Percentiles rank a stretch among this genome's conserved stretches.
phyloP scores from a whole-genome alignment of 2,113 vertebrate genomes.

The Coryphaenoides rupestris region DNA sequence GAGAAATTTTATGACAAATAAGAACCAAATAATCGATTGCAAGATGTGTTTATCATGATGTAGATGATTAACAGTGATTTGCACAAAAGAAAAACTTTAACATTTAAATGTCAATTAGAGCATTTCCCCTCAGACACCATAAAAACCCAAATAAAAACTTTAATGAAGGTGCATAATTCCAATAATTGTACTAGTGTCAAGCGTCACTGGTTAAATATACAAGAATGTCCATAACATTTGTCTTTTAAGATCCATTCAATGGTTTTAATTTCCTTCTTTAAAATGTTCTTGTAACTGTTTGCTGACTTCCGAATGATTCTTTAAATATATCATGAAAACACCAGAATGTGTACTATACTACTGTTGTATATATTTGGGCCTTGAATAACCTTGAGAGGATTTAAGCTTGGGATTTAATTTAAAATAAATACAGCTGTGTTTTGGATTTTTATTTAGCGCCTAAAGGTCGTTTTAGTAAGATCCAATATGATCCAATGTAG shows the following conservation, averaged over 20 bases:
- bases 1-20: no score
- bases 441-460: no score
- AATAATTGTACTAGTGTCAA: background rate
- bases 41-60: no score
- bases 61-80: no score
- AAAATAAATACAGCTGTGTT: no score
- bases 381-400: no score
- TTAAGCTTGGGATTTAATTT: no score
- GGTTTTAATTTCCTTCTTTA: slow-evolving; percentile 15
- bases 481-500: no score
- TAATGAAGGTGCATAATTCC: background rate
- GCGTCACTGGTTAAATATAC: background rate
- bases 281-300: slow-evolving; percentile 3
- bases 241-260: slow-evolving; percentile 5
- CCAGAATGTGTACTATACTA: no score
- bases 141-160: background rate
- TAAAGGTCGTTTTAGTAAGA: no score
- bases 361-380: no score
- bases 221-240: background rate
- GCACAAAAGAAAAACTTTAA: background rate
- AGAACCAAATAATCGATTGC: no score
- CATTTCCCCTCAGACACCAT: background rate
- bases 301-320: background rate
- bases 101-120: background rate
- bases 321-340: background rate